Conservation (phyloP, 2,113 vertebrate species). For the Pomatostomus ruficeps region DNA sequence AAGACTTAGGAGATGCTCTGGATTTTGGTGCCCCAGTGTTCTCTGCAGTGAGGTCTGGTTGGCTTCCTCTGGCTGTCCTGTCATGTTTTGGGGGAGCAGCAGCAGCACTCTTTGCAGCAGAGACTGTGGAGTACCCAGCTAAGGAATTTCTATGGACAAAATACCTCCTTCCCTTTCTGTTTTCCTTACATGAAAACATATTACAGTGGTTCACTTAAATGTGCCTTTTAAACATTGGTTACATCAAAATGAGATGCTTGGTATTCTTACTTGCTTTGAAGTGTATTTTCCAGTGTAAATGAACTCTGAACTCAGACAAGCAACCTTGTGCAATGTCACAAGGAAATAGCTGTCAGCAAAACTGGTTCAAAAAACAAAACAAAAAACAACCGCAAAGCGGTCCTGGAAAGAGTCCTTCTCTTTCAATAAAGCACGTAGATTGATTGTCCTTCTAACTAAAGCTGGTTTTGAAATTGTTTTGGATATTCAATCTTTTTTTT, state of each 20-base stretch:
- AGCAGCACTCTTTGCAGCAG: not conserved
- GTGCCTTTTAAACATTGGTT: conserved; percentile 15
- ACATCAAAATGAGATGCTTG: not conserved
- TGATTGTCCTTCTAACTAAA: not conserved
- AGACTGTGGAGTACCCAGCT: not conserved
- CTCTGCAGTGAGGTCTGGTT: not conserved
- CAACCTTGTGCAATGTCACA: not conserved
- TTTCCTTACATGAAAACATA: not conserved
- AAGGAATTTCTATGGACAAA: not conserved
- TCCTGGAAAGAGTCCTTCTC: not conserved
- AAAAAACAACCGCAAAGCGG: not conserved
- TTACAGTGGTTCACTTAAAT: not conserved
- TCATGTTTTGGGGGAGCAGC: not conserved
- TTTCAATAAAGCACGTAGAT: not conserved
- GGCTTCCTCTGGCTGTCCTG: not conserved
- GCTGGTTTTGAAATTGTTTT: not conserved
- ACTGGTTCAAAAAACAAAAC: not conserved
- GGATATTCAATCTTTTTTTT: conserved; percentile 56
- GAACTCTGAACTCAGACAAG: not conserved
- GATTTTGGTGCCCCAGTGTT: not conserved
- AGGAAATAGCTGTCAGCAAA: not conserved
- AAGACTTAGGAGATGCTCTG: not conserved
- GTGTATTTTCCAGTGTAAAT: not conserved
- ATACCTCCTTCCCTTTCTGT: not conserved
- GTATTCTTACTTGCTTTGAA: conserved; percentile 16